These are phyloP conservation scores for Coracias cyanogaster DNA, from an alignment of 2,797 vertebrate species.

Conservation along the genomic window DNA sequence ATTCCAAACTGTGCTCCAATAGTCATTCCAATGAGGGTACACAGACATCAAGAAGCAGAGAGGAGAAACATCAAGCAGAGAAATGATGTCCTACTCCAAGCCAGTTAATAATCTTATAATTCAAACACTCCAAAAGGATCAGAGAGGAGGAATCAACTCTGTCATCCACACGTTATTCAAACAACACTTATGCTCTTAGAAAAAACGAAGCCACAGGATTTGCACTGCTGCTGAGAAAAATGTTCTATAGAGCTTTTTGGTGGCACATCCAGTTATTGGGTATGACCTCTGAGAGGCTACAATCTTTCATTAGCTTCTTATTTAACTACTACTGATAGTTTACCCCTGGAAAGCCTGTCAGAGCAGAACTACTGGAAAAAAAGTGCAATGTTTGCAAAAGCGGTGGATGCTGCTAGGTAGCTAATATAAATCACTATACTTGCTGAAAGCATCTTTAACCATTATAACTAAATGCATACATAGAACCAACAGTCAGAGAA, in stretches of 20 bases:
- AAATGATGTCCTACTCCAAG: neutral
- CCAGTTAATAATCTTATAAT: neutral
- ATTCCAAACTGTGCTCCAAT: neutral
- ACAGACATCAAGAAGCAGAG: neutral
- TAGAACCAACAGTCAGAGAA: neutral
- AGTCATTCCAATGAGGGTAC: neutral
- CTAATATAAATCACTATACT: neutral
- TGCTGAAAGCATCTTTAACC: neutral
- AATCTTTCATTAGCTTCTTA: neutral
- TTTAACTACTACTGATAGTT: neutral
- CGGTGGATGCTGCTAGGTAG: neutral
- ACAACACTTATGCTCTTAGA: rapidly evolving
- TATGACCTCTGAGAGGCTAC: neutral
- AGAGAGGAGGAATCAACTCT: neutral
- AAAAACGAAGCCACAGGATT: neutral
- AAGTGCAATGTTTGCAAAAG: neutral
- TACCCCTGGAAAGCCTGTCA: neutral
- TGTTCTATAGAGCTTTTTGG: neutral
- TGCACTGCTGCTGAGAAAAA: neutral
- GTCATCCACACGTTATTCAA: neutral
- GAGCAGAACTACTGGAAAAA: neutral
- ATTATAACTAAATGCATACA: neutral
- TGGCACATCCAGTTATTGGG: neutral
- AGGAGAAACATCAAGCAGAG: neutral
- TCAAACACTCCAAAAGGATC: neutral